phyloP scores from a whole-genome alignment of 2,888 invertebrate species.

The Hirudinaria manillensis region DNA sequence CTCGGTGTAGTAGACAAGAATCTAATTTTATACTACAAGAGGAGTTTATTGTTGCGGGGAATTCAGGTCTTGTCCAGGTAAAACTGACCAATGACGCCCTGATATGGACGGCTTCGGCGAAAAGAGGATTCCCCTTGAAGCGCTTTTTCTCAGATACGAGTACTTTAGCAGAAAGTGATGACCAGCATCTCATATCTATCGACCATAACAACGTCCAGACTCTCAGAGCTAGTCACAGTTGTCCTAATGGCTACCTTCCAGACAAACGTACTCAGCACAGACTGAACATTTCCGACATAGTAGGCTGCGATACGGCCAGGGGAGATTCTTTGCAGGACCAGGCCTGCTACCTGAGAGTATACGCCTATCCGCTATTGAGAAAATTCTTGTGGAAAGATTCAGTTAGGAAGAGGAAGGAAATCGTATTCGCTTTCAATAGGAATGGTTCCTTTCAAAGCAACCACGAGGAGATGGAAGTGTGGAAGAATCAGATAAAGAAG shows the following conservation, averaged over 20 bases:
- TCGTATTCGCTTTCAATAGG: conserved; percentile 43
- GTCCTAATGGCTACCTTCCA: neutral
- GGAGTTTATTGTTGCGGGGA: neutral
- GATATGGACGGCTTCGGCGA: neutral
- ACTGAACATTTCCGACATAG: conserved; percentile 41
- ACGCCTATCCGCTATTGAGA: conserved; percentile 47
- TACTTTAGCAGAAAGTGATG: neutral
- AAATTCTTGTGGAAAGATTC: conserved; percentile 45
- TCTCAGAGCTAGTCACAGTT: neutral
- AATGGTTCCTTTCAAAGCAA: conserved; percentile 44
- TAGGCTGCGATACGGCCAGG: conserved; percentile 46
- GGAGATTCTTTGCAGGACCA: conserved; percentile 25
- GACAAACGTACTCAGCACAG: neutral
- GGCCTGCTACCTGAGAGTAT: conserved; percentile 45
- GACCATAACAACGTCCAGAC: neutral
- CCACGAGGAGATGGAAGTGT: conserved; percentile 40
- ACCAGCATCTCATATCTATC: neutral
- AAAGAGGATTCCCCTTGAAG: neutral
- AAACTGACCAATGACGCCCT: neutral
- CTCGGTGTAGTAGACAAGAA: no score
- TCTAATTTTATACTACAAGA: neutral
- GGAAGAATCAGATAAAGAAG: conserved; percentile 43
- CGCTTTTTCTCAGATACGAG: neutral
- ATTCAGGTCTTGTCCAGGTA: neutral
- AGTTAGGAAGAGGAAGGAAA: conserved; percentile 42